A percentile compares a stretch with the other conserved stretches of the same genome.
These are phyloP conservation scores for Punctoribates punctum DNA, from an alignment of 2,888 invertebrate genomes.

Conservation along the genomic window DNA sequence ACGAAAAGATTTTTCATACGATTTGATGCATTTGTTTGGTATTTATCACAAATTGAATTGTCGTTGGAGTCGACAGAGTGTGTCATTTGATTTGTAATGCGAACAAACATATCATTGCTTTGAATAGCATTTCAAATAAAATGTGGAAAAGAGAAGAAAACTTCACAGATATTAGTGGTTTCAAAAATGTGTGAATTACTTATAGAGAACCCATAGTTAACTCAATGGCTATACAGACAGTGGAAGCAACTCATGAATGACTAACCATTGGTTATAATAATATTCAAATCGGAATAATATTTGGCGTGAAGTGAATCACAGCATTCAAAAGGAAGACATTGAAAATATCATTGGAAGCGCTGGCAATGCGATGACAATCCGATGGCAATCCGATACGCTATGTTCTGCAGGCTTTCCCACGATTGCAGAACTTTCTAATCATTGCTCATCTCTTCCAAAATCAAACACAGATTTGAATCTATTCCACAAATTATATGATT, in stretches of 20 bases:
- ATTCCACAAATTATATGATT: not conserved
- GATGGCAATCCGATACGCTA: constrained; percentile 22
- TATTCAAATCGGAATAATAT: constrained; percentile 20
- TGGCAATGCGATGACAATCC: not conserved
- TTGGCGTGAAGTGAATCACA: constrained; percentile 36
- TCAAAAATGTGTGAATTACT: constrained; percentile 15
- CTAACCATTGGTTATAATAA: constrained; percentile 22
- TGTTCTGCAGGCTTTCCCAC: constrained; percentile 13
- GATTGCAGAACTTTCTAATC: not conserved
- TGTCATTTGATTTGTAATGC: constrained; percentile 36
- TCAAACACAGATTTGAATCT: not conserved
- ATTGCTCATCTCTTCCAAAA: not conserved
- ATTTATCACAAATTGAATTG: constrained; percentile 35
- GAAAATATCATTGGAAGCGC: not conserved
- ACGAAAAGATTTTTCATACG: not conserved
- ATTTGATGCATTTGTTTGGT: constrained; percentile 14
- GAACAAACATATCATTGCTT: constrained; percentile 25
- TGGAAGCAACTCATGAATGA: constrained; percentile 24
- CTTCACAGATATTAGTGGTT: constrained; percentile 8
- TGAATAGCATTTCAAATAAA: not conserved
- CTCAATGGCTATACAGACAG: not conserved
- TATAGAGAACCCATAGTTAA: not conserved
- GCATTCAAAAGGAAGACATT: not conserved
- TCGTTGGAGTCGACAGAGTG: constrained; percentile 33
- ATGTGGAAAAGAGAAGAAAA: not conserved